Percentiles rank a stretch among this genome's conserved stretches.
These are phyloP conservation scores for Sinocyclocheilus grahami DNA, from an alignment of 2,113 vertebrate species.

Conservation along the genomic window DNA sequence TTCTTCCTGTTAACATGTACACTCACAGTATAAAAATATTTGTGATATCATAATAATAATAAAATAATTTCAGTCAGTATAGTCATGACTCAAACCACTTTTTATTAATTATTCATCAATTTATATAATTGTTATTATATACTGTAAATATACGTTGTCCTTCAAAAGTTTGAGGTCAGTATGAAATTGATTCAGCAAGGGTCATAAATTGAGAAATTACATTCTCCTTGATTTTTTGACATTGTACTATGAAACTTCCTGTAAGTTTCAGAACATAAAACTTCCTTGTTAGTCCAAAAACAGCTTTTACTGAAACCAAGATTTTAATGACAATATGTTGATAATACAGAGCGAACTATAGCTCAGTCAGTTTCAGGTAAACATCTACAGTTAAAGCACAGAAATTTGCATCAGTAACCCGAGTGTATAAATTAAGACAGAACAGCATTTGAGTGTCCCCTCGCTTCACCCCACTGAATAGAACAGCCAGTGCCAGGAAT, in stretches of 20 bases:
- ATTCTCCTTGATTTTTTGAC: too few relatives aligned
- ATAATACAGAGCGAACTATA: not conserved
- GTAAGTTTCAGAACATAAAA: too few relatives aligned
- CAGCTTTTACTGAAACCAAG: not conserved
- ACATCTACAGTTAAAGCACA: not conserved
- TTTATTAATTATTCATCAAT: not conserved
- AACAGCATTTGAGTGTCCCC: not conserved
- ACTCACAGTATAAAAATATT: not conserved
- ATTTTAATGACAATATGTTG: not conserved
- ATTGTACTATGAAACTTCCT: too few relatives aligned
- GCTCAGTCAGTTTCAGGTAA: not conserved
- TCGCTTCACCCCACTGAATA: constrained; percentile 9
- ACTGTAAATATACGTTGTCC: too few relatives aligned
- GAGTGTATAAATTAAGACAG: not conserved
- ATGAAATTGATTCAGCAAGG: too few relatives aligned
- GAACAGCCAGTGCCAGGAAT: constrained; percentile 33
- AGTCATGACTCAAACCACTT: not conserved
- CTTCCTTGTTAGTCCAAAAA: too few relatives aligned
- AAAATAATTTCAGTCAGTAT: not conserved
- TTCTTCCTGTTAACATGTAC: not conserved
- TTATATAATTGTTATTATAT: not conserved
- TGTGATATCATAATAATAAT: not conserved
- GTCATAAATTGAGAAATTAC: too few relatives aligned
- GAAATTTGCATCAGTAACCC: not conserved
- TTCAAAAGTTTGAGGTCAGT: not conserved